These are phyloP conservation scores for Holcopasites calliopsidis DNA, from an alignment of 1,140 invertebrate species.

Conservation along the genomic window DNA sequence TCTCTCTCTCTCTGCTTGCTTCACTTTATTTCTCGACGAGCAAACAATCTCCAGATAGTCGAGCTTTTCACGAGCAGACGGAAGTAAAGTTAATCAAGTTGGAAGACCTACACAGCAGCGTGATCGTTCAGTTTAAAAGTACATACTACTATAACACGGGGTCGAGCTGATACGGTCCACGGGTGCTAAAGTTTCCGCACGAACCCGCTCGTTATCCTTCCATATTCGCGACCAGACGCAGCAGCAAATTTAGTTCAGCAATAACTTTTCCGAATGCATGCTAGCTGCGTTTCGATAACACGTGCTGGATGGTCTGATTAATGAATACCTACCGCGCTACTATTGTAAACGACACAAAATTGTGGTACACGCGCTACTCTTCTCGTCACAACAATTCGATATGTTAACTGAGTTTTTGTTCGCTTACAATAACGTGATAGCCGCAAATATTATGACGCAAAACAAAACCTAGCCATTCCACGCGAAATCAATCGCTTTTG, in stretches of 20 bases:
- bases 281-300: slow-evolving; percentile 26
- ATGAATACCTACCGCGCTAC: slow-evolving; percentile 3
- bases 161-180: slow-evolving; percentile 1
- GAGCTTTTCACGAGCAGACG: not conserved
- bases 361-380: not conserved
- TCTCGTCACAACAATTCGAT: not conserved
- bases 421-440: no score
- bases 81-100: slow-evolving; percentile 24
- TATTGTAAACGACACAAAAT: slow-evolving; percentile 6
- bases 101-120: not conserved
- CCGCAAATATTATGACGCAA: no score
- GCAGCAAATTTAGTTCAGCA: slow-evolving; percentile 27
- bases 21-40: not conserved
- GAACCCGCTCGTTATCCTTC: slow-evolving; percentile 19
- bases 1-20: not conserved
- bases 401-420: no score
- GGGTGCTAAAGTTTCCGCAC: not conserved
- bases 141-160: slow-evolving; percentile 5
- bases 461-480: no score
- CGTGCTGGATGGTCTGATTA: slow-evolving; percentile 35
- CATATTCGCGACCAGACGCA: not conserved
- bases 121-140: slow-evolving; percentile 28
- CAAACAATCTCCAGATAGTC: slow-evolving; percentile 18
- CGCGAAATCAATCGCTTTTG: no score
- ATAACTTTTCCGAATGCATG: slow-evolving; percentile 38